Evolutionary conservation across 2,888 invertebrate genomes (phyloP).

Genomic region (Diaprepes abbreviatus): DNA sequence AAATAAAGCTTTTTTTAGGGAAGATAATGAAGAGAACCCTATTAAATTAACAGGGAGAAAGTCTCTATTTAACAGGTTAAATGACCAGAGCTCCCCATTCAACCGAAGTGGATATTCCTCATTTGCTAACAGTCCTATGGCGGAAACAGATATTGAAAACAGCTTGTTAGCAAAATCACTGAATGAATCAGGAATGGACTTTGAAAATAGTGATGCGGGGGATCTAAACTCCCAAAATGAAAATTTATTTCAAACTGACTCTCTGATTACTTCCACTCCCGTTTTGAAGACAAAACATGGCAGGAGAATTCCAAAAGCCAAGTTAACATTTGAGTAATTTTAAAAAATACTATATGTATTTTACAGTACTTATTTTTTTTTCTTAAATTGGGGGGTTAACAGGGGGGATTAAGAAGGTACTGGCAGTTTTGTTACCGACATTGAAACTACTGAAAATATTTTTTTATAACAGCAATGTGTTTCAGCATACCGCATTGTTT

Average conservation of each 20-base stretch:
- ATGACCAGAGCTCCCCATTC: constrained; percentile 14
- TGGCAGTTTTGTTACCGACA: constrained; percentile 1
- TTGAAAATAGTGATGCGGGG: constrained; percentile 12
- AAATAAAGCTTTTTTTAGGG: constrained; percentile 13
- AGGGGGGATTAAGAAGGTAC: not conserved
- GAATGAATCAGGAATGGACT: constrained; percentile 27
- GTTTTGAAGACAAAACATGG: constrained; percentile 36
- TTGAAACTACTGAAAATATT: too few species aligned
- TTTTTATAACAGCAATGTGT: too few species aligned
- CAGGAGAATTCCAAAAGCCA: constrained; percentile 45
- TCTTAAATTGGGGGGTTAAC: not conserved
- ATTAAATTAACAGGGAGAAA: constrained; percentile 23
- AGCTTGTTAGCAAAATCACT: constrained; percentile 29
- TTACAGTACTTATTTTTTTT: constrained; percentile 15
- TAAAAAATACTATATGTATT: constrained; percentile 28
- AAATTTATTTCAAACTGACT: constrained; percentile 9
- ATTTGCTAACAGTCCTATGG: constrained; percentile 18
- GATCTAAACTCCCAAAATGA: not conserved
- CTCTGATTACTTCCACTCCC: constrained; percentile 49
- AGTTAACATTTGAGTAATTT: constrained; percentile 44
- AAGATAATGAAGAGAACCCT: constrained; percentile 15
- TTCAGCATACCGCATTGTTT: too few species aligned
- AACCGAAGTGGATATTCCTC: constrained; percentile 7
- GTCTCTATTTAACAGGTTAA: constrained; percentile 13
- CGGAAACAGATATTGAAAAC: constrained; percentile 9